Evolutionary conservation across 2,113 vertebrate genomes (phyloP), one percentile per base, ranked within the genome.

Genomic region (Oreochromis niloticus): DNA sequence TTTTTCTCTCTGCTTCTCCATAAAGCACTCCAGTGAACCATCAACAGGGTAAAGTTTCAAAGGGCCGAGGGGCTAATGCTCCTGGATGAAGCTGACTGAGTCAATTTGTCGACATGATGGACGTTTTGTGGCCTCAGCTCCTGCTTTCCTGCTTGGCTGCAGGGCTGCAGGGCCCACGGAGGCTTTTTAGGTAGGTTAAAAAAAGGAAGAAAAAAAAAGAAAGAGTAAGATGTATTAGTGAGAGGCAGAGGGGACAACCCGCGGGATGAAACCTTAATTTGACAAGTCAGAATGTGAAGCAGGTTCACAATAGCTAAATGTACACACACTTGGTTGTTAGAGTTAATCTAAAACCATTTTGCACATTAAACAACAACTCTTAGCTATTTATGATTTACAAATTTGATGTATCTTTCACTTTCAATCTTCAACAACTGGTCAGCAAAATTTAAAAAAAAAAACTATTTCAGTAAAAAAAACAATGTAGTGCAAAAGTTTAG

Each of bases 1-100:
- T 55, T 73, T 75, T 97, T 96, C 96, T 96, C 96, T 97, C 97
- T 97, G 96, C 96, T 96, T 96, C 96, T 97, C 96, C 97, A 97
- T 97, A 86, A 78, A 89, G 87, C 85, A 88, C 88, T 88, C 34
- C 2, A 43, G 6, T 81, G 91, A 92, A 94, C 88, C 85, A 46
- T 92, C 93, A 96, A 85, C 89, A 89, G 94, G 91, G 91, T 95
- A 85, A 73, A 1, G 43, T 95, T 95, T 95, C 95, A 95, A 95
- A 95, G 91, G 32, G 79, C 36, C 7, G 22, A 27, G 57, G 85
- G 63, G 68, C 82, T 85, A 85, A 92, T 85, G 84, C 89, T 85
- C 81, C 89, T 68, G 78, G 41, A 85, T 14, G 81, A 61, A 43
- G 87, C 78, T 84, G 90, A 95, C 91, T 90, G 91, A 95, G 90